phyloP scores from a whole-genome alignment of 92 coral and sea anemone genomes.

The Diadumene lineata region DNA sequence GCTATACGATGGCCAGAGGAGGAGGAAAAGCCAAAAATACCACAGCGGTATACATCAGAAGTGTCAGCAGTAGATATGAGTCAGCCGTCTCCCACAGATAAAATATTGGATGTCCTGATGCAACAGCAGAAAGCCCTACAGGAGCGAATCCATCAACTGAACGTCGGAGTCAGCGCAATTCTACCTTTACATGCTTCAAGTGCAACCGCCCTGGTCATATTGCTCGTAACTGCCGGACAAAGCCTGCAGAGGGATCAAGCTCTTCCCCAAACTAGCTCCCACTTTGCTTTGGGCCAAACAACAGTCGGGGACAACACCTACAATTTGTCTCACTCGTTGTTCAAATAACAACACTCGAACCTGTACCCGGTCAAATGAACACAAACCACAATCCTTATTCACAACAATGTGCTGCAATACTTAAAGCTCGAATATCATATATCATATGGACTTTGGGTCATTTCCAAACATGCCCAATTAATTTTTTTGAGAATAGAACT shows the following conservation, averaged over 20 bases:
- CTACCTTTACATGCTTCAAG: too few species aligned
- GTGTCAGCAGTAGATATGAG: slow-evolving; percentile 19
- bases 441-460: slow-evolving; percentile 36
- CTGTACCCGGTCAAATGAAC: not conserved
- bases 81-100: too few species aligned
- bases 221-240: too few species aligned
- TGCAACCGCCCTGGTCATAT: too few species aligned
- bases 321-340: slow-evolving; percentile 18
- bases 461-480: slow-evolving; percentile 25
- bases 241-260: too few species aligned
- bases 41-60: slow-evolving; percentile 10
- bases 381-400: slow-evolving; percentile 16
- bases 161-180: too few species aligned
- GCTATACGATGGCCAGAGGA: slow-evolving; percentile 41
- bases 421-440: slow-evolving; percentile 28
- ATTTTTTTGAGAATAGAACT: slow-evolving; percentile 33
- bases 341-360: too few species aligned
- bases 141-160: too few species aligned
- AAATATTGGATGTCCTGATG: too few species aligned
- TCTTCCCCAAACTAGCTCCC: too few species aligned
- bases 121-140: too few species aligned
- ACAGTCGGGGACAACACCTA: slow-evolving; percentile 30
- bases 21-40: slow-evolving; percentile 23
- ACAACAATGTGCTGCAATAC: slow-evolving; percentile 37
- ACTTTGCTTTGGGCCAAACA: slow-evolving; percentile 11